Base-by-base conservation (phyloP, 2,888 invertebrate species). In the Mylabris sibirica region DNA sequence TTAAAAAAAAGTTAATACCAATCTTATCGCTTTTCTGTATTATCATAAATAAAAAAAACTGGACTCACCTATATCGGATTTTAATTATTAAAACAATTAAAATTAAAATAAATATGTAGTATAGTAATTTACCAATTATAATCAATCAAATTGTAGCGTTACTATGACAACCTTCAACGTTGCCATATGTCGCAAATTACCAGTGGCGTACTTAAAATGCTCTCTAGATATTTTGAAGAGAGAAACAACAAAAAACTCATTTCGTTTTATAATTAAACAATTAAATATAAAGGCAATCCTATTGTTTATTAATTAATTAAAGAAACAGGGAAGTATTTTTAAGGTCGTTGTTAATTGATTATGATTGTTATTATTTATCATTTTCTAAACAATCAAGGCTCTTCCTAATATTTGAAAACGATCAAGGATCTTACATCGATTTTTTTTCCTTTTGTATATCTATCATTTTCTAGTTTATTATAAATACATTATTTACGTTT, bases 371-470 rank as follows among this genome's bases (percentile, higher is more conserved):
- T 30, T 30, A 30, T 30, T 30, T 30, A 3, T 38, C 0, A 12
- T 38, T 38, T 38, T 38, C 12, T 38, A 38, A 53, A 11, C 22
- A 53, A 22, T 53, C 49, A 53, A 53, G 49, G 49, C 49, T 53
- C 49, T 49, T 49, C 49, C 49, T 20, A 20, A 49, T 9, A 14
- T 44, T 8, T 8, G 1, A 22, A 53, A 22, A 11, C 20, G 0
- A 53, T 53, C 49, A 53, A 53, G 49, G 49, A 44, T 44, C 30
- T 30, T 30, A 6, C 8, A 30, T 30, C 30, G 30, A 6, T 30
- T 30, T 26, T 26, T 30, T 30, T 30, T 30, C 30, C 30, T n/a
- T n/a, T n/a, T n/a, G 30, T 3, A 30, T 30, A 30, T 30, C 30
- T 30, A 30, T 30, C 8, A 30, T 30, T 5, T 1, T 44, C n/a